Evolutionary conservation across 1,140 invertebrate species (phyloP), one percentile per base, ranked within the genome.

Genomic region (Bombus ignitus): DNA sequence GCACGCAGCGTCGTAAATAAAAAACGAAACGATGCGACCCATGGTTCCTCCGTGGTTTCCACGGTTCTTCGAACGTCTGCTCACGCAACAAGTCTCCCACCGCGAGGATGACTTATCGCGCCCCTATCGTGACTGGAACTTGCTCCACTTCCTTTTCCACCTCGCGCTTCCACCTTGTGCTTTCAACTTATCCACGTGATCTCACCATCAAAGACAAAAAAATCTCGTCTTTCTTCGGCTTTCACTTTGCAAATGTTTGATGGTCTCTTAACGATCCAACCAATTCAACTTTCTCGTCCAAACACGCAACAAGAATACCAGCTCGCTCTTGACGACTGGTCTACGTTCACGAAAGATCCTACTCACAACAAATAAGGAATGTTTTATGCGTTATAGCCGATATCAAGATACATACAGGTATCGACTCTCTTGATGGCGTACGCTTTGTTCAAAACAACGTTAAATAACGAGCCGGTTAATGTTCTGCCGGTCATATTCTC

Each of bases 361-460:
- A 90, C 84, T 88, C 84, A 88, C 89, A 71, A 53, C 57, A 92
- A 92, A 94, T 93, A 93, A 93, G 92, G 87, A 81, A 87, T 93
- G 85, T 92, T 93, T 93, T 91, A 93, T 92, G 88, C 84, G 86
- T 84, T 80, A 87, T 59, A 66, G 44, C 62, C 73, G 88, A 88
- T 91, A 92, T 93, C 91, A 82, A 83, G 73, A 22, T 1, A 1
- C 22, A 53, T 53, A 53, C 47, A 53, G 87, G 81, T 74, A 74
- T 57, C 68, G 81, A 85, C 75, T 78, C 74, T 53, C 66, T 65
- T 85, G 73, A 62, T 84, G n/a, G 53, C 35, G 39, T 2, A 9
- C 85, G 90, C 90, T 92, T 92, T 91, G 92, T 92, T 92, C 91
- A 93, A 94, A 93, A 92, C 92, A 93, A 93, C 88, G 89, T 70